Evolutionary conservation across 1,140 invertebrate genomes (phyloP).

Genomic region (Hyles vespertilio): DNA sequence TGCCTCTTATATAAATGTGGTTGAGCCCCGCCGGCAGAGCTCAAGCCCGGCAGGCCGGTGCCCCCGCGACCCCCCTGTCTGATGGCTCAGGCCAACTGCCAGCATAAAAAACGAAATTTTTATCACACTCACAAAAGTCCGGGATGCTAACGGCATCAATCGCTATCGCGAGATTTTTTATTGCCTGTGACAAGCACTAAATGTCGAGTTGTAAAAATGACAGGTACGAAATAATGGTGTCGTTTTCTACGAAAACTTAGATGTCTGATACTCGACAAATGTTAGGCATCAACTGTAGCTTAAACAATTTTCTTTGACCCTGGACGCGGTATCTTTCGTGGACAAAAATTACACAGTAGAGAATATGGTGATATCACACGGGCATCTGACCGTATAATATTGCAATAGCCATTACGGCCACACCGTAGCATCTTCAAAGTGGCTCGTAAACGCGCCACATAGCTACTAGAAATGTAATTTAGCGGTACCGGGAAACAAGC

Average conservation of each 20-base stretch:
- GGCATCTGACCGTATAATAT: constrained; percentile 66
- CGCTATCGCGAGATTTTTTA: constrained; percentile 18
- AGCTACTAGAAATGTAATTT: constrained; percentile 72
- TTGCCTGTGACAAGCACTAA: constrained; percentile 19
- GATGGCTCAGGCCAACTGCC: constrained; percentile 1
- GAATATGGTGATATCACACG: constrained; percentile 60
- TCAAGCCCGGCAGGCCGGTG: too few relatives aligned
- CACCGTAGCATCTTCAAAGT: constrained; percentile 66
- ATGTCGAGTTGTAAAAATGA: constrained; percentile 22
- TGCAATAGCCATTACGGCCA: constrained; percentile 66
- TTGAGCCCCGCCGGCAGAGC: constrained; percentile 1
- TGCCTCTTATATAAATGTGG: constrained; percentile 3
- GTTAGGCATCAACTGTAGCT: constrained; percentile 42
- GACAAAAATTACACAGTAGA: constrained; percentile 60
- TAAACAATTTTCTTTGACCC: constrained; percentile 63
- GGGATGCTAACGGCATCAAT: constrained; percentile 18
- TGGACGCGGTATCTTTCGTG: constrained; percentile 40
- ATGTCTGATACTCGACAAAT: constrained; percentile 45
- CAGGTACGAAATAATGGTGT: constrained; percentile 17
- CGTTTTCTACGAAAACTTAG: constrained; percentile 48
- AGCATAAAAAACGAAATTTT: background rate
- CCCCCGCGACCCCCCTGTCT: background rate
- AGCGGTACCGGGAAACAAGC: constrained; percentile 68
- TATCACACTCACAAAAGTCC: background rate
- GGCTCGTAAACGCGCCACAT: constrained; percentile 68